Evolutionary conservation across 2,888 invertebrate species (phyloP), one percentile per base, ranked within the genome.

Genomic region (Drosophila bunnanda): DNA sequence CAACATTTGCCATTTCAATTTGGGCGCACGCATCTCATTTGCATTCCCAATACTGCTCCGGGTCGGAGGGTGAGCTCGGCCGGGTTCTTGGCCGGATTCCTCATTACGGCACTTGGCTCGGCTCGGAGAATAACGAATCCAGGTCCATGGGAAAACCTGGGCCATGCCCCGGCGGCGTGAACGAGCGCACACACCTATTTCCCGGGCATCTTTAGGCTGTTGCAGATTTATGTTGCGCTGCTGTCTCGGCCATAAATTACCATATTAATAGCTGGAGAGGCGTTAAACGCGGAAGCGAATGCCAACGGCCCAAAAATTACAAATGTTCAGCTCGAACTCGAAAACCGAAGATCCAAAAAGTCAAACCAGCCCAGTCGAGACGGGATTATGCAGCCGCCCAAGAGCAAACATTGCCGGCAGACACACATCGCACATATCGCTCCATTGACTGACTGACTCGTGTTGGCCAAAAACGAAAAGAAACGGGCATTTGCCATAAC

Each of bases 1-100:
- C 60, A 69, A 69, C 80, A 65, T 80, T 78, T 78, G 69, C 75
- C 65, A 80, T 80, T 78, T 78, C 78, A 78, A 78, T 78, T 78
- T 78, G 52, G 68, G 60, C 48, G 67, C 65, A 67, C 58, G 76
- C 80, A 78, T 78, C 76, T 77, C 75, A 80, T 80, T 78, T 80
- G 78, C 81, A 80, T 78, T 64, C 50, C 38, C 78, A 77, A 74
- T 66, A 74, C 59, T n/a, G 34, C 34, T 36, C 20, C 22, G 13
- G 20, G 22, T 22, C 43, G 12, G 38, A 9, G 15, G 28, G 12
- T 9, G 61, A 22, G 34, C 38, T 22, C 38, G n/a, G 8, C 13
- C 4, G 41, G n/a, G 7, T 32, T 34, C 46, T 34, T 12, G 20
- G 46, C 22, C 15, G 48, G 50, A 38, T 53, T 59, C 62, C 69